A percentile compares a stretch with the other conserved stretches of the same genome.
Evolutionary conservation across 2,113 vertebrate genomes (phyloP).

Genomic region (Silurus glanis): DNA sequence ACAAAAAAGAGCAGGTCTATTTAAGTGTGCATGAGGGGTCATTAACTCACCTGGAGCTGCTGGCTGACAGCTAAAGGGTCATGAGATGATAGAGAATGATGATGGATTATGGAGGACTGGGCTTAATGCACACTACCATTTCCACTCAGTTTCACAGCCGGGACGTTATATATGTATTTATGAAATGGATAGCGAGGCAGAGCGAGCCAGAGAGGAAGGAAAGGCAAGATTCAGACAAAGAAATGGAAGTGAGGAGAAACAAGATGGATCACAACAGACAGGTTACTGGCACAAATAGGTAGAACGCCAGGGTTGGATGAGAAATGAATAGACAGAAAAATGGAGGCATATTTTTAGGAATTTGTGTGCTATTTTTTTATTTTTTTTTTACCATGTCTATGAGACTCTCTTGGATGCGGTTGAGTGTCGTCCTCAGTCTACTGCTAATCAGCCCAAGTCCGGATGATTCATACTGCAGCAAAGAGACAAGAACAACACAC

Average conservation of each 20-base stretch:
- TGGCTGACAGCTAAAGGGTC: conserved; percentile 30
- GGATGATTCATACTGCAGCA: conserved; percentile 89
- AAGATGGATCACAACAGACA: conserved; percentile 29
- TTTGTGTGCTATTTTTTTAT: conserved; percentile 56
- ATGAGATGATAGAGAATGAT: conserved; percentile 46
- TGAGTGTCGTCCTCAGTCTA: conserved; percentile 91
- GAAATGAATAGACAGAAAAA: conserved; percentile 11
- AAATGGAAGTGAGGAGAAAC: conserved; percentile 29
- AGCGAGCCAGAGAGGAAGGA: background rate
- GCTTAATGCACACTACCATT: conserved; percentile 50
- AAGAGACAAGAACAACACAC: conserved; percentile 36
- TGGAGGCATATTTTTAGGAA: conserved; percentile 3
- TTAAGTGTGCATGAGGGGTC: conserved; percentile 35
- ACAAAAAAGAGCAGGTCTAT: conserved; percentile 30
- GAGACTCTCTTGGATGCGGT: conserved; percentile 95
- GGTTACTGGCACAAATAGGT: conserved; percentile 12
- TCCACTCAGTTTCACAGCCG: conserved; percentile 50
- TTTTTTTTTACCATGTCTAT: conserved; percentile 87
- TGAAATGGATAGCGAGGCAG: background rate
- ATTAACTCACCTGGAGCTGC: conserved; percentile 54
- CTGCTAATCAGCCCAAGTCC: conserved; percentile 95
- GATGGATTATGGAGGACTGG: conserved; percentile 39
- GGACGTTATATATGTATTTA: conserved; percentile 37
- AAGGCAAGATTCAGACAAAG: background rate
- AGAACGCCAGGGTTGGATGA: conserved; percentile 13